phyloP scores from a whole-genome alignment of 1,140 invertebrate genomes.

The Drosophila parvula region DNA sequence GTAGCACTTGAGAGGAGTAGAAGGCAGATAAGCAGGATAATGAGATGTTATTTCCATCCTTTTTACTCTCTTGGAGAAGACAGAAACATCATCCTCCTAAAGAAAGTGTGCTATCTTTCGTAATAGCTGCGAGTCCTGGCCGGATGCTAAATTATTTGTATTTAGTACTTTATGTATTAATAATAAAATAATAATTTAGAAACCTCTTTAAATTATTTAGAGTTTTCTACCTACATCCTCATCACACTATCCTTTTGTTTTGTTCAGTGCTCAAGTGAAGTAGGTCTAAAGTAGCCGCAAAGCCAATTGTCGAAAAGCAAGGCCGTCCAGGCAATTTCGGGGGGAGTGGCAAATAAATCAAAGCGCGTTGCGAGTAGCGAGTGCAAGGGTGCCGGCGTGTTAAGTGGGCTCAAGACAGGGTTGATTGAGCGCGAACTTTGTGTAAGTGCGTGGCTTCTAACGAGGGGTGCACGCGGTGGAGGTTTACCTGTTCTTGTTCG shows the following conservation, averaged over 20 bases:
- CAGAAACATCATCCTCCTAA: no score
- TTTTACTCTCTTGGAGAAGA: no score
- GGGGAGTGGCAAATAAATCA: conserved; percentile 48
- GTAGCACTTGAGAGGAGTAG: no score
- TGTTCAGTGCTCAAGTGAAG: conserved; percentile 8
- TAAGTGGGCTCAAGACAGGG: conserved; percentile 78
- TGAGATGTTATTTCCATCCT: no score
- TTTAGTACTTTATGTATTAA: no score
- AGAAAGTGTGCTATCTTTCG: no score
- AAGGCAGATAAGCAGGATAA: no score
- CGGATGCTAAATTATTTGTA: no score
- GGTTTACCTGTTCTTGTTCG: conserved; percentile 18
- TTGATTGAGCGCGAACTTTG: conserved; percentile 76
- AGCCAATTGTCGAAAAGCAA: conserved; percentile 77
- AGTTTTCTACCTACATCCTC: neutral
- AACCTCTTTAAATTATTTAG: neutral
- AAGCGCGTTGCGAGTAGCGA: conserved; percentile 45
- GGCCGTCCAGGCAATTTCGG: conserved; percentile 13
- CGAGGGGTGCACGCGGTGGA: neutral
- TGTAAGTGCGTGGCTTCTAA: conserved; percentile 24
- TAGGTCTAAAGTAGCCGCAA: conserved; percentile 69
- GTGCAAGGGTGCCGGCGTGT: conserved; percentile 73
- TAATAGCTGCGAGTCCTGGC: no score
- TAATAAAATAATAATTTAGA: neutral
- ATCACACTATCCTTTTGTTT: neutral